Evolutionary conservation across 2,113 vertebrate genomes (phyloP), one percentile per base, ranked within the genome.

Genomic region (Phycodurus eques): DNA sequence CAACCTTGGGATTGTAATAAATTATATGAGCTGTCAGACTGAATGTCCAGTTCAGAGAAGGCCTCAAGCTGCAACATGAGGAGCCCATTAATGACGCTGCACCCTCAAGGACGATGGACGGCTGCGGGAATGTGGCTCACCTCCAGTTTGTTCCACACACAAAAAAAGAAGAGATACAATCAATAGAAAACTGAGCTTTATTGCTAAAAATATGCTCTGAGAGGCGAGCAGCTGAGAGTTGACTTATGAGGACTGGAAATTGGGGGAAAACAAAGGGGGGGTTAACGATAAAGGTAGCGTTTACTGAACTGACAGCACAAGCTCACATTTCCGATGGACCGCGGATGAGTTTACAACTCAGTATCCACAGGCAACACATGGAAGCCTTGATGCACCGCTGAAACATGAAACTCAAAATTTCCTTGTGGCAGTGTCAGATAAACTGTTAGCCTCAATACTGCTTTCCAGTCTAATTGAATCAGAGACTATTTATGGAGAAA

Each of bases 121-220:
- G 42, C 70, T 70, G 42, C 66, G 76, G 77, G 71, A 85, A 80
- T 69, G 67, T 87, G 88, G 88, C 88, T 77, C 64, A 72, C 70
- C 42, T 86, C 85, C 88, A 83, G 77, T 73, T 60, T 72, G 42
- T 79, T 77, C 5, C 80, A 61, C 74, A 71, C 71, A 82, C 76
- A 81, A 87, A 76, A 74, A 80, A 68, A 68, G 67, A 88, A 79
- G 73, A 84, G 84, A 92, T 82, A 65, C 68, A 83, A 90, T 92
- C 90, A 61, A 92, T 90, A 88, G 72, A 83, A 80, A 82, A 86
- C 70, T 71, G 73, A 80, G 81, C 71, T 76, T 4, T 47, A 54
- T 27, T 76, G 85, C 90, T 90, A 88, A 87, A 91, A 87, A 89
- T 90, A 92, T 61, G 68, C 62, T 71, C 5, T n/a, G 5, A 15